phyloP scores from a whole-genome alignment of 64 coral and sea anemone genomes.

The Montipora efflorescens region DNA sequence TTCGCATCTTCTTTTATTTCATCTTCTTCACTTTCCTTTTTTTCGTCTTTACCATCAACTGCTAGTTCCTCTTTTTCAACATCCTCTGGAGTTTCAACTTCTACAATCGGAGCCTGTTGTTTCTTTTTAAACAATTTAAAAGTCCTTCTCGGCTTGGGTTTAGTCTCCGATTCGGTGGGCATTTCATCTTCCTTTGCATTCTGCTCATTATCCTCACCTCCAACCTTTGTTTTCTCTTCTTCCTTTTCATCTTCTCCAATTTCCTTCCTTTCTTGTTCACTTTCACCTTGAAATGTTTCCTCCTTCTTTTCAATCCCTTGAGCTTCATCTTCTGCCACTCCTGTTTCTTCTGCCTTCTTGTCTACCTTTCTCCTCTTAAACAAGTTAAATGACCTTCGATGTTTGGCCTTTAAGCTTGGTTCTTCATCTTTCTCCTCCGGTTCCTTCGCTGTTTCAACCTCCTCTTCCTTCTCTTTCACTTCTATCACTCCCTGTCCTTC shows the following conservation, averaged over 20 bases:
- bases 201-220: not conserved
- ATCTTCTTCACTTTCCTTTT: not conserved
- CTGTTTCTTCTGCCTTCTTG: constrained; percentile 51
- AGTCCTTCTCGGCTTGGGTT: not conserved
- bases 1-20: no score
- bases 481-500: constrained; percentile 22
- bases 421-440: constrained; percentile 15
- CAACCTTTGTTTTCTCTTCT: not conserved
- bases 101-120: not conserved
- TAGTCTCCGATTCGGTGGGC: not conserved
- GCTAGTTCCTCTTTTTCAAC: not conserved
- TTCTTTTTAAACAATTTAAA: not conserved
- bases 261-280: constrained; percentile 10
- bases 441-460: not conserved
- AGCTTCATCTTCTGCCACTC: constrained; percentile 51
- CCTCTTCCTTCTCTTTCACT: not conserved
- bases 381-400: constrained; percentile 64
- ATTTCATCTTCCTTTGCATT: not conserved
- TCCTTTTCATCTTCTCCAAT: not conserved
- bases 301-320: constrained; percentile 15
- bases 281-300: not conserved
- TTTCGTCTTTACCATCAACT: not conserved
- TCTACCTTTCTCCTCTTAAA: constrained; percentile 70
- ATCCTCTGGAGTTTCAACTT: constrained; percentile 36
- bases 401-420: constrained; percentile 70